Percentiles rank a stretch among this genome's conserved stretches.
Evolutionary conservation across 2,797 vertebrate species (phyloP).

Genomic region (Thripadectes ignobilis): DNA sequence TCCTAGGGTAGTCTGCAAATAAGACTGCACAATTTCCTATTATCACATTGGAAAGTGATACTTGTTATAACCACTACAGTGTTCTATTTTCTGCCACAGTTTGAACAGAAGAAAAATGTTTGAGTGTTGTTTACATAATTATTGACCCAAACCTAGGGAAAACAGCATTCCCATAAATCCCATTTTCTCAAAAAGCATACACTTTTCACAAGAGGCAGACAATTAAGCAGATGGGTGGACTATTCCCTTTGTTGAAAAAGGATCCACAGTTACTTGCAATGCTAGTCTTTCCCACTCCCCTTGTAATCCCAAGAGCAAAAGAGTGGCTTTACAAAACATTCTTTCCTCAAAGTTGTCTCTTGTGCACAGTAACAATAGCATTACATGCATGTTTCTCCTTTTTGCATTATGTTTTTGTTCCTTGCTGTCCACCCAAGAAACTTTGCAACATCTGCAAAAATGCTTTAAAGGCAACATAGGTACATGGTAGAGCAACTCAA

Average conservation of each 20-base stretch:
- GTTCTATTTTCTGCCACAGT: not conserved
- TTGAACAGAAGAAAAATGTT: not conserved
- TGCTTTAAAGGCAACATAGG: not conserved
- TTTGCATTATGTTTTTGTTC: not conserved
- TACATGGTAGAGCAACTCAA: not conserved
- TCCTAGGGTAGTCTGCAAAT: not conserved
- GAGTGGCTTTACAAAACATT: not conserved
- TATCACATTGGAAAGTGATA: not conserved
- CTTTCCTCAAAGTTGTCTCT: not conserved
- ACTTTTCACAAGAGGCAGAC: not conserved
- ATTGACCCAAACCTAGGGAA: not conserved
- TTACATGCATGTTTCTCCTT: not conserved
- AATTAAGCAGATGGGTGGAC: not conserved
- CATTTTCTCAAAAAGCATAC: not conserved
- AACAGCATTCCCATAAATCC: not conserved
- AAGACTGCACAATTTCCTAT: not conserved
- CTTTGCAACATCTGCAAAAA: not conserved
- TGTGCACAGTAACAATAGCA: not conserved
- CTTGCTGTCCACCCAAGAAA: not conserved
- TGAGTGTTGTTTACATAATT: not conserved
- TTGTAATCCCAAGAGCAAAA: not conserved
- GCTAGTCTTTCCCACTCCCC: not conserved
- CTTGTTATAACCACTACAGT: not conserved
- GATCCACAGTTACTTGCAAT: not conserved
- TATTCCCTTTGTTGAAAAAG: not conserved